Evolutionary conservation across 1,140 invertebrate genomes (phyloP).

Genomic region (Euschistus heros): DNA sequence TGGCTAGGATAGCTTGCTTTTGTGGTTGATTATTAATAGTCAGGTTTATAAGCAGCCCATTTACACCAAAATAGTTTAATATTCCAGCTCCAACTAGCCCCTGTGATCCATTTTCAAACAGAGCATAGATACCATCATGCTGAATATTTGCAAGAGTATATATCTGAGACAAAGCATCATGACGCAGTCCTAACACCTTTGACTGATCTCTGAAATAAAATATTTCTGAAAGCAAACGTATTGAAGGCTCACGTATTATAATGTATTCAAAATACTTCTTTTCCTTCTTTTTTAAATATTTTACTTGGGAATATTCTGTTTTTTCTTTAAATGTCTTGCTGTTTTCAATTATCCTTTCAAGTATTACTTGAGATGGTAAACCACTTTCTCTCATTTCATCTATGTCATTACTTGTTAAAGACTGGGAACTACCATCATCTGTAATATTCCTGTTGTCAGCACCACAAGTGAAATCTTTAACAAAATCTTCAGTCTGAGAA

Average conservation of each 20-base stretch:
- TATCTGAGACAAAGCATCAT: constrained; percentile 80
- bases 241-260: constrained; percentile 59
- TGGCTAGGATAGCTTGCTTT: constrained; percentile 60
- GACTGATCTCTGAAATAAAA: constrained; percentile 61
- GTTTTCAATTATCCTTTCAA: constrained; percentile 76
- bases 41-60: constrained; percentile 58
- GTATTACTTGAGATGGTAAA: constrained; percentile 66
- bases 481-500: constrained; percentile 40
- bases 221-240: constrained; percentile 63
- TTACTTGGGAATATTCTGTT: constrained; percentile 87
- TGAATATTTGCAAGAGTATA: constrained; percentile 63
- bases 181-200: constrained; percentile 68
- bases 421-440: constrained; percentile 78
- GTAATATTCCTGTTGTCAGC: constrained; percentile 74
- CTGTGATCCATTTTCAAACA: constrained; percentile 78
- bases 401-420: constrained; percentile 72
- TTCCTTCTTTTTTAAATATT: constrained; percentile 89
- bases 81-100: constrained; percentile 74
- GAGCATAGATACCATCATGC: constrained; percentile 60
- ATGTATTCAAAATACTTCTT: constrained; percentile 78
- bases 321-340: constrained; percentile 76
- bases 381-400: constrained; percentile 60
- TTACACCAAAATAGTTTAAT: constrained; percentile 55
- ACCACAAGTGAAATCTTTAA: constrained; percentile 40
- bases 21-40: constrained; percentile 68